These are phyloP conservation scores for Odontomachus brunneus DNA, from an alignment of 1,140 invertebrate genomes.

Conservation along the genomic window DNA sequence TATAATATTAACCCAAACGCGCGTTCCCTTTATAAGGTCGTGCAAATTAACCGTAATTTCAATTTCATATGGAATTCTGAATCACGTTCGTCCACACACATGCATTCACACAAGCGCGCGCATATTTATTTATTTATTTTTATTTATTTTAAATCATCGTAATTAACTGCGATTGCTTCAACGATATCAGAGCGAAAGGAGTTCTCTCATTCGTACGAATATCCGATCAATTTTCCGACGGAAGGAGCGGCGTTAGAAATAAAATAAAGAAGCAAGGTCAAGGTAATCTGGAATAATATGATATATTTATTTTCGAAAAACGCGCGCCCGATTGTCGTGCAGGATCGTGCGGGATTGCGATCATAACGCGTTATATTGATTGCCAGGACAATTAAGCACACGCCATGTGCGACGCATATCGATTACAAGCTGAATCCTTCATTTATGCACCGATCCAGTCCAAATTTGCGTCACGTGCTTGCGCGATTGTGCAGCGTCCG, in stretches of 20 bases:
- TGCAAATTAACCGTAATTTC: conserved; percentile 7
- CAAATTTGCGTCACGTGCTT: conserved; percentile 33
- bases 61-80: no score
- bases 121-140: no score
- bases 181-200: neutral
- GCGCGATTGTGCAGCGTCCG: conserved; percentile 35
- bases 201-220: neutral
- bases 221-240: neutral
- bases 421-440: conserved; percentile 9
- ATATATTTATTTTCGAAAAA: conserved; percentile 34
- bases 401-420: conserved; percentile 5
- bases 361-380: conserved; percentile 35
- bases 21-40: neutral
- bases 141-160: no score
- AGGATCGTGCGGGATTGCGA: conserved; percentile 33
- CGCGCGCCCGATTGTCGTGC: conserved; percentile 3
- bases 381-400: conserved; percentile 33
- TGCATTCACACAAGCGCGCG: no score
- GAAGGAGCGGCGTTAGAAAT: conserved; percentile 35
- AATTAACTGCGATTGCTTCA: neutral
- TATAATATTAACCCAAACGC: conserved; percentile 45
- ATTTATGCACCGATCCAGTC: conserved; percentile 36
- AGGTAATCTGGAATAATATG: no score
- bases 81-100: no score
- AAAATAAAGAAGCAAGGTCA: conserved; percentile 23